A percentile compares a stretch with the other conserved stretches of the same genome.
phyloP scores from a whole-genome alignment of 2,113 vertebrate genomes.

The Taxidea taxus region DNA sequence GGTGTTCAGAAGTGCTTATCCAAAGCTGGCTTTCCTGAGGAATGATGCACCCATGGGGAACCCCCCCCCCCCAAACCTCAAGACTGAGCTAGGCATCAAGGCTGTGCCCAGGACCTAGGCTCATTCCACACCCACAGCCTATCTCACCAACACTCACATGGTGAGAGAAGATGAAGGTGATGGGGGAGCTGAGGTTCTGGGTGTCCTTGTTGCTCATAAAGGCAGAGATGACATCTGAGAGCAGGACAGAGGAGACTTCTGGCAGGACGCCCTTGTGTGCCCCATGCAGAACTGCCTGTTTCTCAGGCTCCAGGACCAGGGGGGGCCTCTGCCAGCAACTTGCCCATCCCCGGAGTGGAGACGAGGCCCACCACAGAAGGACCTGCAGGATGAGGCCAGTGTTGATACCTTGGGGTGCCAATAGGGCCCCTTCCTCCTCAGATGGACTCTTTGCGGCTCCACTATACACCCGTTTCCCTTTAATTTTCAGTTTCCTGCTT shows the following conservation, averaged over 20 bases:
- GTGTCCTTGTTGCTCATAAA: constrained; percentile 78
- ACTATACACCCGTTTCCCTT: not conserved
- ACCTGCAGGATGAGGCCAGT: not conserved
- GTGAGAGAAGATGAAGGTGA: constrained; percentile 80
- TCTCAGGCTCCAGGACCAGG: not conserved
- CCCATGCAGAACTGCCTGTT: not conserved
- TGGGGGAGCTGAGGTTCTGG: constrained; percentile 63
- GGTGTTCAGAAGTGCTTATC: not conserved
- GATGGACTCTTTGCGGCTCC: not conserved
- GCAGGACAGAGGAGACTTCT: constrained; percentile 61
- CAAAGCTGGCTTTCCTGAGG: not conserved
- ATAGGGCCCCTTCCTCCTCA: not conserved
- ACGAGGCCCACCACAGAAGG: constrained; percentile 73
- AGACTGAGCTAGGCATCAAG: not conserved
- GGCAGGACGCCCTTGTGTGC: rapidly evolving
- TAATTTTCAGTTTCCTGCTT: not conserved
- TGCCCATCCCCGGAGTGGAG: constrained; percentile 74
- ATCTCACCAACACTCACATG: constrained; percentile 44
- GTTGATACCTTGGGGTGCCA: not conserved
- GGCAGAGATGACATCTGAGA: constrained; percentile 80
- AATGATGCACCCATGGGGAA: not conserved
- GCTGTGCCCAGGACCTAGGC: not conserved
- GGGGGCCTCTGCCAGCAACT: constrained; percentile 63
- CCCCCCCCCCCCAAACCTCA: too few species aligned
- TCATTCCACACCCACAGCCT: not conserved